Evolutionary conservation across 1,140 invertebrate species (phyloP).

Genomic region (Drosophila teissieri): DNA sequence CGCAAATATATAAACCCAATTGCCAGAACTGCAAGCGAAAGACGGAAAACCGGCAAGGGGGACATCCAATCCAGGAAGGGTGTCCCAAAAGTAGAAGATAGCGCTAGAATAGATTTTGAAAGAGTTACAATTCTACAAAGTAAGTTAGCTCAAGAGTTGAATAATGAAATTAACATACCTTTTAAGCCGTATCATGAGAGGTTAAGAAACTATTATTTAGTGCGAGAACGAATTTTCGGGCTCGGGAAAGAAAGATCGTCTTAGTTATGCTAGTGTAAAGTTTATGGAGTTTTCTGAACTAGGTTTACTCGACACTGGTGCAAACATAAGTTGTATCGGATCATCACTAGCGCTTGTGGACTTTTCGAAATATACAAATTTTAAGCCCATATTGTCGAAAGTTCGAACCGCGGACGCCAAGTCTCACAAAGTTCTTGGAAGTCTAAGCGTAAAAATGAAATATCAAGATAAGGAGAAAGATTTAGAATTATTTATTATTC

Average conservation of each 20-base stretch:
- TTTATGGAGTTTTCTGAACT: constrained; percentile 8
- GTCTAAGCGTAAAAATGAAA: not conserved
- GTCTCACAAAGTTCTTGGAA: not conserved
- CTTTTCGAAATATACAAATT: not conserved
- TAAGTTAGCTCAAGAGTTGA: too few relatives aligned
- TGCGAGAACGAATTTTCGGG: too few relatives aligned
- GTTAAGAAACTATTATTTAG: too few relatives aligned
- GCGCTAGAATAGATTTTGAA: too few relatives aligned
- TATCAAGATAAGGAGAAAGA: constrained; percentile 7
- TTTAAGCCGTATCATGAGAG: too few relatives aligned
- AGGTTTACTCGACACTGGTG: constrained; percentile 3
- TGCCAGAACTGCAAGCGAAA: too few relatives aligned
- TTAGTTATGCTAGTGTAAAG: constrained; percentile 1
- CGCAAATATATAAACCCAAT: too few relatives aligned
- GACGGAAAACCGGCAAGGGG: too few relatives aligned
- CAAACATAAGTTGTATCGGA: not conserved
- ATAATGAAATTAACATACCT: too few relatives aligned
- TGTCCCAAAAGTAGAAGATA: too few relatives aligned
- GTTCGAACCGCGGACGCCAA: not conserved
- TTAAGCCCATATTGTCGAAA: not conserved
- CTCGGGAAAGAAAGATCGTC: not conserved
- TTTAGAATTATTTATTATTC: not conserved
- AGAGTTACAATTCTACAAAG: too few relatives aligned
- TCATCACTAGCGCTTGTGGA: not conserved
- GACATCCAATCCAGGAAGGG: too few relatives aligned